These are phyloP conservation scores for Cryptophagus acutangulus DNA, from an alignment of 2,888 invertebrate species.

Conservation along the genomic window DNA sequence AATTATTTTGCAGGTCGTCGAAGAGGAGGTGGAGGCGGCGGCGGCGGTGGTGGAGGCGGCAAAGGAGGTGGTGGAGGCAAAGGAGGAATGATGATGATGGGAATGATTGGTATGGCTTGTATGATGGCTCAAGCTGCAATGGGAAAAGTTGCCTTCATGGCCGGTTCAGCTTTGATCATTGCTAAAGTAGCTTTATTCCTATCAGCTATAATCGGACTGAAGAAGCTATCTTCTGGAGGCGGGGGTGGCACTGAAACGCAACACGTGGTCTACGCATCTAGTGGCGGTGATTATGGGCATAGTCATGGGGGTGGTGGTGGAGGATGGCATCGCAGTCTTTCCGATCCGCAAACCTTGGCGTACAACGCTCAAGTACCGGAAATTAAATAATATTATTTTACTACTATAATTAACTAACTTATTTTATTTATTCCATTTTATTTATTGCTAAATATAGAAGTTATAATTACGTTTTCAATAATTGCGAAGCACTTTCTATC, in stretches of 20 bases:
- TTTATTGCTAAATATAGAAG: background rate
- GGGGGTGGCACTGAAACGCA: slow-evolving; percentile 49
- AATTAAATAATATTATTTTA: background rate
- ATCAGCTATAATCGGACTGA: slow-evolving; percentile 59
- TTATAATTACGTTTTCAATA: background rate
- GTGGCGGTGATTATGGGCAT: slow-evolving; percentile 30
- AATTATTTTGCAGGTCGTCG: slow-evolving; percentile 58
- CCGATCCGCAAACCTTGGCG: slow-evolving; percentile 24
- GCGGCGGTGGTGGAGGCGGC: slow-evolving; percentile 44
- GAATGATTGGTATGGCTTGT: slow-evolving; percentile 57
- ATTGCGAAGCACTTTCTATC: too few relatives aligned
- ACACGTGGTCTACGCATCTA: slow-evolving; percentile 53
- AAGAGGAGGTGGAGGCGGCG: slow-evolving; percentile 42
- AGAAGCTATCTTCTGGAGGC: slow-evolving; percentile 54
- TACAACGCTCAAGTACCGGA: slow-evolving; percentile 26
- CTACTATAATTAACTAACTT: background rate
- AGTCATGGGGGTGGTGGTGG: slow-evolving; percentile 38
- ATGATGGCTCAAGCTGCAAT: slow-evolving; percentile 63
- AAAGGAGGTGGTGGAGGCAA: slow-evolving; percentile 36
- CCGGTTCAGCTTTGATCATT: slow-evolving; percentile 62
- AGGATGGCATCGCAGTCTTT: slow-evolving; percentile 47
- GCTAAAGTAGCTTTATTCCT: slow-evolving; percentile 62
- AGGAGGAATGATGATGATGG: slow-evolving; percentile 55
- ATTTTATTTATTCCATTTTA: background rate
- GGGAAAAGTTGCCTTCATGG: slow-evolving; percentile 63